Percentiles rank a stretch among this genome's conserved stretches.
Evolutionary conservation across 2,888 invertebrate genomes (phyloP).

Genomic region (Tetragonisca angustula): DNA sequence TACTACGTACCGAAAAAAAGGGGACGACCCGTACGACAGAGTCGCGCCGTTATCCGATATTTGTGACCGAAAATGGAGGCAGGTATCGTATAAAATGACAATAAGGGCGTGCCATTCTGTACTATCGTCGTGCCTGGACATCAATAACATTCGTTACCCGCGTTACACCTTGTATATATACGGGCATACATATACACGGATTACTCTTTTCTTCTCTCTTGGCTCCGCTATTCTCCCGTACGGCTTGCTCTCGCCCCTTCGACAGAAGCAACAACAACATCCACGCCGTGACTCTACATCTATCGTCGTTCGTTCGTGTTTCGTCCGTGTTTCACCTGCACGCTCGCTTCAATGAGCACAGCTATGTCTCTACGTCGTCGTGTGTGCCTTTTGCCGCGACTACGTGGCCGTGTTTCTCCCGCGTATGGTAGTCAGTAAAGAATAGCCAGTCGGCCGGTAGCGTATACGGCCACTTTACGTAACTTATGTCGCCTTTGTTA

Average conservation of each 20-base stretch:
- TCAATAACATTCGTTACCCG: constrained; percentile 82
- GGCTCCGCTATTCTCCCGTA: not conserved
- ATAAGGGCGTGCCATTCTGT: constrained; percentile 76
- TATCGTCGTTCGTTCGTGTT: not conserved
- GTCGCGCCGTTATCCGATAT: constrained; percentile 76
- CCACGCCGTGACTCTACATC: not conserved
- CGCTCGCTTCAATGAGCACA: not conserved
- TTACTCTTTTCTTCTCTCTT: constrained; percentile 23
- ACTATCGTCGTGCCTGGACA: constrained; percentile 69
- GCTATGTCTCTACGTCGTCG: not conserved
- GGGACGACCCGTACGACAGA: constrained; percentile 57
- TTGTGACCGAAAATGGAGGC: constrained; percentile 76
- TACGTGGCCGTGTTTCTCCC: constrained; percentile 22
- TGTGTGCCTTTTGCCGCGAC: not conserved
- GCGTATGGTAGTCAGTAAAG: constrained; percentile 66
- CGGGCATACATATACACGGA: constrained; percentile 43
- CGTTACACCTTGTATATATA: constrained; percentile 64
- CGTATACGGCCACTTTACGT: constrained; percentile 76
- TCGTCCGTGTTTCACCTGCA: constrained; percentile 38
- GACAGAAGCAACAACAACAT: not conserved
- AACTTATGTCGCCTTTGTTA: constrained; percentile 80
- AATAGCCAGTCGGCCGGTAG: constrained; percentile 67
- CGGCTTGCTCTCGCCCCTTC: not conserved
- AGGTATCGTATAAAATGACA: constrained; percentile 80
- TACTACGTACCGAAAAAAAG: constrained; percentile 61